Conservation (phyloP, 2,113 vertebrate species). For the Melanostigma gelatinosum region DNA sequence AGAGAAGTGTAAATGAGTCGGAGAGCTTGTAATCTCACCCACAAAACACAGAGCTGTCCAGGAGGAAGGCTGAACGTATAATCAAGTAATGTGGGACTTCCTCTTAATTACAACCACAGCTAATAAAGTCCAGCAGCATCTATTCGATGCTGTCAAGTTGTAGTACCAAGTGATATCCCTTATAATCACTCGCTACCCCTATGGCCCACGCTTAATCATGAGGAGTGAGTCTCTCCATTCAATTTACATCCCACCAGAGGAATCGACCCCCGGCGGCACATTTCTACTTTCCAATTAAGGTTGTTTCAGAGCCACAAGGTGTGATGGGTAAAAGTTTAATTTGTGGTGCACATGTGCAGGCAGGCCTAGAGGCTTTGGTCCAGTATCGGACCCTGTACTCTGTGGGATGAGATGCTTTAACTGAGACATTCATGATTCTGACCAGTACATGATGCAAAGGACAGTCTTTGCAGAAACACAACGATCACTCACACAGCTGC, state of each 20-base stretch:
- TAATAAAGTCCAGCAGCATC: conserved; percentile 51
- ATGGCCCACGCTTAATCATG: conserved; percentile 42
- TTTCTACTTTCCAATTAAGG: conserved; percentile 42
- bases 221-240: conserved; percentile 48
- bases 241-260: conserved; percentile 53
- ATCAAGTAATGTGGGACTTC: conserved; percentile 29
- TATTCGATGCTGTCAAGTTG: conserved; percentile 47
- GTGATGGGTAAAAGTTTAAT: conserved; percentile 25
- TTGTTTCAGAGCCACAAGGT: conserved; percentile 15
- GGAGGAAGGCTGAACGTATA: neutral
- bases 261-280: conserved; percentile 18
- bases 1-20: neutral
- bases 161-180: conserved; percentile 41
- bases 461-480: neutral
- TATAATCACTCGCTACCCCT: conserved; percentile 47
- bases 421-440: conserved; percentile 1
- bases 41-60: neutral
- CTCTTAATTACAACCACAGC: conserved; percentile 55
- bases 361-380: conserved; percentile 4
- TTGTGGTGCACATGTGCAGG: conserved; percentile 2
- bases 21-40: conserved; percentile 12
- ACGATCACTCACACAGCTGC: neutral
- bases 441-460: neutral
- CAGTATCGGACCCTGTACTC: neutral
- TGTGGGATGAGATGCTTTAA: neutral